Evolutionary conservation across 2,113 vertebrate species (phyloP), one percentile per base, ranked within the genome.

Genomic region (Trochalopteron elliotii): DNA sequence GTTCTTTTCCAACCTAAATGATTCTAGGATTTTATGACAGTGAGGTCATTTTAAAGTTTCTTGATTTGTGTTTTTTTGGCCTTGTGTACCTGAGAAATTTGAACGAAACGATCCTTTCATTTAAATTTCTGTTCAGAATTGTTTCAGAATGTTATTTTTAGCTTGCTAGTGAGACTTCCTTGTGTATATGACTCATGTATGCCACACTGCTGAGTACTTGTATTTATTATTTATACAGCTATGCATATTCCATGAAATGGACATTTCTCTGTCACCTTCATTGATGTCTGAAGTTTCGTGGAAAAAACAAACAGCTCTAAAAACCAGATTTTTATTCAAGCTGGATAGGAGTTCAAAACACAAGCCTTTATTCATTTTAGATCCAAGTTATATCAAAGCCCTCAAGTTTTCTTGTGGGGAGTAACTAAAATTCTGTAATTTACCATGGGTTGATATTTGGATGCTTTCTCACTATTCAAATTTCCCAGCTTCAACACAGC

Each of bases 221-320:
- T 53, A 94, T 96, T 82, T 91, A 94, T 96, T 97, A 96, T 95
- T 96, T 87, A 95, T 92, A 78, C 10, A 68, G 42, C 40, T 60
- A 75, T 92, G 50, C 64, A 89, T 95, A 83, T 85, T 95, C 91
- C 63, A 93, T 87, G 39, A 82, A 91, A 81, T 42, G 52, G 63
- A 53, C 68, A 59, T 65, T 87, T 87, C 56, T 92, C 67, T 93
- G 72, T 88, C 70, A 68, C 42, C 61, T 82, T 81, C 59, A 61
- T 7, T 83, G 79, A 60, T 80, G 37, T 64, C 86, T 93, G 57
- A 94, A 80, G 56, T 24, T 63, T 72, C 68, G 8, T 17, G 40
- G 75, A 74, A 35, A 63, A 57, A 96, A 24, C 45, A 94, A 84
- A 35, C 22, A 55, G 14, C 15, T 76, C 56, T 60, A 16, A 80